Evolutionary conservation across 2,113 vertebrate genomes (phyloP).

Genomic region (Archilochus colubris): DNA sequence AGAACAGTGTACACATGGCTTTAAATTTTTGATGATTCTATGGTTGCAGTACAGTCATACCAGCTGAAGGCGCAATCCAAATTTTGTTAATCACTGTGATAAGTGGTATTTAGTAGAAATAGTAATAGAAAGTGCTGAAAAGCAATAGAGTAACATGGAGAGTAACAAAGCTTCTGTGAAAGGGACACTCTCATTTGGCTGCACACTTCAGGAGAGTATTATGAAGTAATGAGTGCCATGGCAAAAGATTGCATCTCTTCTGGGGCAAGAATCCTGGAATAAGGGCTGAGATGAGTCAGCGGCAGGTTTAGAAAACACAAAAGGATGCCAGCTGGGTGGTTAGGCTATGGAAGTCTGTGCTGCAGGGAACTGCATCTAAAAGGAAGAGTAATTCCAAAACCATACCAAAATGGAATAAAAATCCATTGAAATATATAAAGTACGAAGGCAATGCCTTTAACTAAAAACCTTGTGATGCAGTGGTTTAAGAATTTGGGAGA

Average conservation of each 20-base stretch:
- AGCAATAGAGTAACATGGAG: background rate
- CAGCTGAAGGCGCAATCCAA: background rate
- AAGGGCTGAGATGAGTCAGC: background rate
- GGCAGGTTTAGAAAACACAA: background rate
- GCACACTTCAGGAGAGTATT: background rate
- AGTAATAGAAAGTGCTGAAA: background rate
- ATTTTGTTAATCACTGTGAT: background rate
- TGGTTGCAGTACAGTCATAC: background rate
- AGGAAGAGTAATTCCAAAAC: background rate
- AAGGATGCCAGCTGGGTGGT: background rate
- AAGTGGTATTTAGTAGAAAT: constrained; percentile 9
- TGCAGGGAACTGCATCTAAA: background rate
- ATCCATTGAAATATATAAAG: background rate
- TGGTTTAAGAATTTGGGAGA: background rate
- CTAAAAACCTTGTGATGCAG: background rate
- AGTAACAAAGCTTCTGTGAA: background rate
- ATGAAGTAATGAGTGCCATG: background rate
- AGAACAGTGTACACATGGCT: background rate
- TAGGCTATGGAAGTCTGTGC: background rate
- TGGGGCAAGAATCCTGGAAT: background rate
- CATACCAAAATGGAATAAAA: background rate
- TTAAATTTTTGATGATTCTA: background rate
- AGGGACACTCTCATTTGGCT: background rate
- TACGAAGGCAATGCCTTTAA: background rate
- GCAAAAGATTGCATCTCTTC: background rate